Evolutionary conservation across 2,113 vertebrate species (phyloP).

Genomic region (Tupaia chinensis): DNA sequence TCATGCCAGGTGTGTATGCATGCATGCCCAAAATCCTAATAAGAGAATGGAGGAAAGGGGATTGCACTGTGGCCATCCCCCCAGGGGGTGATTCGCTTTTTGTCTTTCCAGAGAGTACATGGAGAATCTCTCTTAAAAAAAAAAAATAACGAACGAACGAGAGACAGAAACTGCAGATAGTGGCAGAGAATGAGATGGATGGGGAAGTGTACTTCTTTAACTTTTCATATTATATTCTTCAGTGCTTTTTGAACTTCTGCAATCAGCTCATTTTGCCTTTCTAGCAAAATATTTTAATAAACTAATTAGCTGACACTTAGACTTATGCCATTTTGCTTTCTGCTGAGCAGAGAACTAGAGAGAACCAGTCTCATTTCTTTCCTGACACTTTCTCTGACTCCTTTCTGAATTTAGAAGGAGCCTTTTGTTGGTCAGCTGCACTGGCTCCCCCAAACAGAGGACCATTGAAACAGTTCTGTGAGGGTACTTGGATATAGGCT

Average conservation of each 20-base stretch:
- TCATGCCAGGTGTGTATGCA: no score
- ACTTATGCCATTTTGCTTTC: not conserved
- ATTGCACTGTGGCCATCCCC: no score
- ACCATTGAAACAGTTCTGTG: constrained; percentile 25
- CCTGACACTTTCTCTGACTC: not conserved
- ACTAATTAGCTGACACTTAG: not conserved
- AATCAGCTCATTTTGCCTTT: not conserved
- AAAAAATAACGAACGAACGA: no score
- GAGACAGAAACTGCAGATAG: not conserved
- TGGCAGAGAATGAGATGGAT: not conserved
- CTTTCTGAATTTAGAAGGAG: constrained; percentile 31
- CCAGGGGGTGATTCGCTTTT: no score
- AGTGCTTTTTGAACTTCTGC: not conserved
- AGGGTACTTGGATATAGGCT: not conserved
- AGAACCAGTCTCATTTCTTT: not conserved
- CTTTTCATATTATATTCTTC: not conserved
- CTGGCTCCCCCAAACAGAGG: constrained; percentile 23
- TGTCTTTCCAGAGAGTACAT: no score
- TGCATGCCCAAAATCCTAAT: no score
- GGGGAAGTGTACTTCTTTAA: not conserved
- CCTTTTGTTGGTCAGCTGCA: constrained; percentile 34
- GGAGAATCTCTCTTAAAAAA: no score
- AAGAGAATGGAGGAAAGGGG: no score
- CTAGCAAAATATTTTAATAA: constrained; percentile 48
- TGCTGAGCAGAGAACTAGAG: constrained; percentile 15